Base-by-base conservation (phyloP, 2,797 vertebrate genomes). In the Notolabrus celidotus region DNA sequence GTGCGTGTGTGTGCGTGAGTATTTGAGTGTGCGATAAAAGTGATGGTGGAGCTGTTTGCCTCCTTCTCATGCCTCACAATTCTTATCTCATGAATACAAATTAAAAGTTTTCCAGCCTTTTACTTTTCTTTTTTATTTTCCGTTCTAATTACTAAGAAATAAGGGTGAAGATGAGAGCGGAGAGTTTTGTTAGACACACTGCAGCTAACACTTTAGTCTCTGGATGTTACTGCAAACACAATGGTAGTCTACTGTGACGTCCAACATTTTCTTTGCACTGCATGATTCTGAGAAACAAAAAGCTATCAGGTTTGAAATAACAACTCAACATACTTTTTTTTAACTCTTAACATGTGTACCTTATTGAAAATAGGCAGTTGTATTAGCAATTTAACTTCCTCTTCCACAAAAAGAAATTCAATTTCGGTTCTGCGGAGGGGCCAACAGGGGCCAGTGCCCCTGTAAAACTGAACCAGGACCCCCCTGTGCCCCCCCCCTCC, bases 81-180 rank as follows among this genome's bases (percentile, higher is more conserved):
- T 83, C 73, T 82, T 76, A 82, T 88, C 86, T 91, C 76, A 77
- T 88, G 86, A 87, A 92, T 87, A 86, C 80, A 92, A 91, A 92
- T 89, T 66, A 86, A 88, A 91, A 84, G 81, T 87, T 90, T 86
- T 85, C 54, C 62, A 80, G 63, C 66, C 61, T 62, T 81, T 68
- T 53, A 54, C 58, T 60, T 88, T 67, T 55, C 19, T 52, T 23
- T 74, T 53, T 65, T 81, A 51, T 69, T 80, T 81, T 68, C 52
- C 7, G 15, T 74, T 67, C n/a, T 77, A 83, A 88, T 86, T 86
- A 82, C 65, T 62, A 50, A 58, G 71, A 76, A 85, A 66, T 47
- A 9, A 36, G 20, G 39, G 39, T 50, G 57, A 73, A 64, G 60
- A 67, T 19, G 14, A 75, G 16, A 69, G 59, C 25, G 38, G 57